Evolutionary conservation across 2,797 vertebrate species (phyloP).

Genomic region (Platyrinchus mystaceus): DNA sequence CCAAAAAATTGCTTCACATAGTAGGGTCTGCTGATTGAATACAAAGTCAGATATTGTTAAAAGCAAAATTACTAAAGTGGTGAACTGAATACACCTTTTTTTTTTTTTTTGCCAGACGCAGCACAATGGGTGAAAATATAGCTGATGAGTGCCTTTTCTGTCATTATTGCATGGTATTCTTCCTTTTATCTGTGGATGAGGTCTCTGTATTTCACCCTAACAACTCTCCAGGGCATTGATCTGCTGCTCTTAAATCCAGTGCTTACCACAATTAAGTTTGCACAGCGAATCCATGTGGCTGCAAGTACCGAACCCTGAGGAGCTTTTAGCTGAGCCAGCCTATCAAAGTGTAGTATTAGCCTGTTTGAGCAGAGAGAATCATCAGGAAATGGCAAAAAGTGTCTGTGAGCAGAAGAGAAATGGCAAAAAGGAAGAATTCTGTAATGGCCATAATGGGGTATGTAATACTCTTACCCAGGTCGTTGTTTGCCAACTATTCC

Average conservation of each 20-base stretch:
- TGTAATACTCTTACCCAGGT: background rate
- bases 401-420: background rate
- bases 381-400: background rate
- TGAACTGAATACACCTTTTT: background rate
- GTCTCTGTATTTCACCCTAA: background rate
- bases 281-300: background rate
- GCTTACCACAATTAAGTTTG: background rate
- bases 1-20: background rate
- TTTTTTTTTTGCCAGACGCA: background rate
- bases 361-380: background rate
- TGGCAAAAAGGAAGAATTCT: background rate
- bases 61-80: background rate
- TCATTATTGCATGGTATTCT: background rate
- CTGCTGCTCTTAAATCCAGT: slow-evolving; percentile 1
- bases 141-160: background rate
- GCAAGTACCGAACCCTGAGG: background rate
- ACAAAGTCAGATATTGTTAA: background rate
- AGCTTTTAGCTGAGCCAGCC: slow-evolving; percentile 2
- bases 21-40: background rate
- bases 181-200: slow-evolving; percentile 6
- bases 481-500: background rate
- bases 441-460: background rate
- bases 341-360: background rate
- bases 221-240: background rate
- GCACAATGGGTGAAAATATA: background rate